Conservation (phyloP, 1,140 invertebrate species). For the Brachionus asplanchnoidis region DNA sequence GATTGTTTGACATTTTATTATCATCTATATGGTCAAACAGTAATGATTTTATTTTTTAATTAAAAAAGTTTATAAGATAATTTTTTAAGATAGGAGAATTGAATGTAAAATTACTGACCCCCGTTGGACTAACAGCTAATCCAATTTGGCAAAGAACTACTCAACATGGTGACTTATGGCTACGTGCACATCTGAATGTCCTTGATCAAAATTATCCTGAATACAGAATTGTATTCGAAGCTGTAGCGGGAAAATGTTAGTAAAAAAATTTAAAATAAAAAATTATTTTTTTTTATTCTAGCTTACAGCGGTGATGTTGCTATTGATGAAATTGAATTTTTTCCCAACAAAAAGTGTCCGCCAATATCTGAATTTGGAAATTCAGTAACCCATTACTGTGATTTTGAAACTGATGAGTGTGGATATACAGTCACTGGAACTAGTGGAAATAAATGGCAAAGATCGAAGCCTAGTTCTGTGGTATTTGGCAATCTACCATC, state of each 20-base stretch:
- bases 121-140: neutral
- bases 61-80: neutral
- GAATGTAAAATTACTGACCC: neutral
- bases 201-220: neutral
- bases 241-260: neutral
- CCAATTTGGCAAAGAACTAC: neutral
- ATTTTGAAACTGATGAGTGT: constrained; percentile 21
- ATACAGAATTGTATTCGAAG: constrained; percentile 10
- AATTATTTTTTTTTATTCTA: neutral
- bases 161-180: constrained; percentile 1
- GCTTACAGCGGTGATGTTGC: constrained; percentile 9
- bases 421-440: neutral
- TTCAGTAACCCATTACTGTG: neutral
- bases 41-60: neutral
- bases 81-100: constrained; percentile 16
- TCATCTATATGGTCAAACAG: constrained; percentile 1
- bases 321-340: neutral
- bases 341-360: neutral
- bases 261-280: neutral
- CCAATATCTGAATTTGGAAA: constrained; percentile 5
- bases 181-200: neutral
- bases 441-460: neutral
- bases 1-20: constrained; percentile 26
- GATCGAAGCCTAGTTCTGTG: neutral
- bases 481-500: constrained; percentile 38